These are phyloP conservation scores for Conistra vaccinii DNA, from an alignment of 2,888 invertebrate genomes.

Conservation along the genomic window DNA sequence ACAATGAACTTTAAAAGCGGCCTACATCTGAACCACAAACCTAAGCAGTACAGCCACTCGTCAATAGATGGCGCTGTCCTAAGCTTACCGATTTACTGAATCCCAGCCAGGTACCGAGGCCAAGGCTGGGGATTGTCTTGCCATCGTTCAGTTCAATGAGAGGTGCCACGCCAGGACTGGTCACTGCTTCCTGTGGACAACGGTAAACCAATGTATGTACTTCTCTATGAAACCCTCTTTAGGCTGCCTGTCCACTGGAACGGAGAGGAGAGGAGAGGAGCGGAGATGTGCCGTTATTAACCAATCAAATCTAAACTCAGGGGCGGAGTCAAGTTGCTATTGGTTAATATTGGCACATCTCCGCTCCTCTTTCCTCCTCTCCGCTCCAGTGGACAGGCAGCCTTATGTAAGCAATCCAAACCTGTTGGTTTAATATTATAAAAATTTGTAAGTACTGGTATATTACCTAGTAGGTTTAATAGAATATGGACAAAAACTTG, in stretches of 20 bases:
- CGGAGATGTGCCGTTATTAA: too few relatives aligned
- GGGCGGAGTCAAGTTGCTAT: too few relatives aligned
- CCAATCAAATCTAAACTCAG: too few relatives aligned
- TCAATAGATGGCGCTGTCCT: constrained; percentile 38
- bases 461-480: not conserved
- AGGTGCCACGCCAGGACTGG: constrained; percentile 74
- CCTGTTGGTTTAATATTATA: not conserved
- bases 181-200: constrained; percentile 31
- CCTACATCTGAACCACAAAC: not conserved
- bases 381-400: too few relatives aligned
- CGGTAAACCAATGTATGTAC: not conserved
- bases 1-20: not conserved
- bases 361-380: too few relatives aligned
- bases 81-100: constrained; percentile 79
- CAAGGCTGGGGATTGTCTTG: constrained; percentile 90
- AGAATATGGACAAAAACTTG: not conserved
- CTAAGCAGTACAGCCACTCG: constrained; percentile 28
- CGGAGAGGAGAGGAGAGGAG: too few relatives aligned
- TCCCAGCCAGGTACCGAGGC: constrained; percentile 92
- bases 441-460: not conserved
- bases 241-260: too few relatives aligned
- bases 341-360: too few relatives aligned
- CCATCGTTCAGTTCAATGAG: constrained; percentile 90
- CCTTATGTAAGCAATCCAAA: not conserved
- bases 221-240: not conserved